Conservation (phyloP, 1,140 invertebrate species). For the Gryllus bimaculatus region DNA sequence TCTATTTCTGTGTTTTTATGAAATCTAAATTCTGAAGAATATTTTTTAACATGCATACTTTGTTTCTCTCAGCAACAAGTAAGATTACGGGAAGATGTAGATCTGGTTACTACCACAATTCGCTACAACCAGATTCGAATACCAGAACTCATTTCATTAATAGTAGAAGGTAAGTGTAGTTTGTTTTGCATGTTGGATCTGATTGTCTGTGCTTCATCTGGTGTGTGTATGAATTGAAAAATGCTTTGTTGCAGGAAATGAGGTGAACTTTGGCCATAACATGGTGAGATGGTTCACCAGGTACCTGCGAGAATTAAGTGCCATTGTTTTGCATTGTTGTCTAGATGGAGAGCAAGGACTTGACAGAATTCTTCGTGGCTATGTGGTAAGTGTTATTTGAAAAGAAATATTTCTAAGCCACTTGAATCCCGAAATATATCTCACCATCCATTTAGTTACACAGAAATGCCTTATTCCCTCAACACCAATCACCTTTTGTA, state of each 20-base stretch:
- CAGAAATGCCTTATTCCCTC: too few species aligned
- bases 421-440: too few species aligned
- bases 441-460: too few species aligned
- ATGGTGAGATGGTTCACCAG: constrained; percentile 13
- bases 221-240: too few species aligned
- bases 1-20: too few species aligned
- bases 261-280: constrained; percentile 11
- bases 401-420: too few species aligned
- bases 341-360: constrained; percentile 32
- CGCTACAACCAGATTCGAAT: constrained; percentile 30
- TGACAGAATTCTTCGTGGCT: constrained; percentile 31
- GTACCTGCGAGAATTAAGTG: constrained; percentile 31
- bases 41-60: neutral
- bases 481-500: too few species aligned
- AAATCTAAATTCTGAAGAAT: too few species aligned
- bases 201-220: neutral
- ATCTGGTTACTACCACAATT: constrained; percentile 33
- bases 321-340: constrained; percentile 34
- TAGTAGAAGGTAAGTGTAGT: constrained; percentile 27
- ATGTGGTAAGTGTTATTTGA: constrained; percentile 32
- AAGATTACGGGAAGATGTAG: constrained; percentile 33
- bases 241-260: neutral
- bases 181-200: neutral
- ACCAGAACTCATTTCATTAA: constrained; percentile 28
- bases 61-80: constrained; percentile 29